Conservation (phyloP, 2,888 invertebrate genomes). For the Odontocerum albicorne region DNA sequence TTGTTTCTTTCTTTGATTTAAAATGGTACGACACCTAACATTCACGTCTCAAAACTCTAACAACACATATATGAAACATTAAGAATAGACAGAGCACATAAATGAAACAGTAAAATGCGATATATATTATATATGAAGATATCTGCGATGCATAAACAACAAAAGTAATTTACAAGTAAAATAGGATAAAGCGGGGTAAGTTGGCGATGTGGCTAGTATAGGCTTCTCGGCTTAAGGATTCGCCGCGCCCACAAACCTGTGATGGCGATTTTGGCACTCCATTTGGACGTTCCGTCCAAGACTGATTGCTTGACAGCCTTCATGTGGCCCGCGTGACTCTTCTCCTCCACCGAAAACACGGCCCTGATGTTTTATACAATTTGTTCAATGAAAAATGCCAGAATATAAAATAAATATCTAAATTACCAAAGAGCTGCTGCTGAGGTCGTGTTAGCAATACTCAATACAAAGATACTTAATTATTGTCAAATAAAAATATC, state of each 20-base stretch:
- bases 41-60: slow-evolving; percentile 7
- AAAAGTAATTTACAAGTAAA: slow-evolving; percentile 8
- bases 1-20: too few relatives aligned
- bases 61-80: slow-evolving; percentile 14
- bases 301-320: slow-evolving; percentile 98
- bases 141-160: slow-evolving; percentile 19
- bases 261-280: slow-evolving; percentile 99
- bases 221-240: slow-evolving; percentile 39
- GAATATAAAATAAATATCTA: too few relatives aligned
- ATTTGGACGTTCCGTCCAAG: slow-evolving; percentile 98
- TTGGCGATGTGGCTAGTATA: slow-evolving; percentile 37
- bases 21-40: slow-evolving; percentile 5
- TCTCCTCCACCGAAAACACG: slow-evolving; percentile 94
- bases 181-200: slow-evolving; percentile 15
- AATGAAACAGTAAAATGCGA: slow-evolving; percentile 17
- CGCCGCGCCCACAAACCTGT: slow-evolving; percentile 83
- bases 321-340: slow-evolving; percentile 94
- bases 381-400: too few relatives aligned
- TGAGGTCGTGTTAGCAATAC: too few relatives aligned
- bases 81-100: slow-evolving; percentile 12
- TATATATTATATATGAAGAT: slow-evolving; percentile 2
- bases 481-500: neutral
- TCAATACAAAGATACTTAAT: too few relatives aligned
- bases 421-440: too few relatives aligned
- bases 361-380: slow-evolving; percentile 65